phyloP scores from a whole-genome alignment of 2,888 invertebrate genomes.

The Phorcus lineatus region DNA sequence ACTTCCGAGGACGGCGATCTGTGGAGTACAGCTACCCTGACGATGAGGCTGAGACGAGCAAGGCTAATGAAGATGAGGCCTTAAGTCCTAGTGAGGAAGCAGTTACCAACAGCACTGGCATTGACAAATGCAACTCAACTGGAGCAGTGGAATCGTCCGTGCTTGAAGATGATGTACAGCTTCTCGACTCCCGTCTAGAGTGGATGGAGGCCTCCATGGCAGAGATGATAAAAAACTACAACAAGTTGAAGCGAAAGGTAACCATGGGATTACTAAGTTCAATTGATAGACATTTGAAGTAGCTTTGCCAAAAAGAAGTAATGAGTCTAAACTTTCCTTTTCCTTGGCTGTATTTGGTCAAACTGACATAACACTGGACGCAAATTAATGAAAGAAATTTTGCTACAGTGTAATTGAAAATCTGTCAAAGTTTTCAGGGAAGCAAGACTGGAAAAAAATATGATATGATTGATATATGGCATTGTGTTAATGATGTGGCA shows the following conservation, averaged over 20 bases:
- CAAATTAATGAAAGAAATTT: no score
- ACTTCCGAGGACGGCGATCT: conserved; percentile 65
- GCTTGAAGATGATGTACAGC: conserved; percentile 49
- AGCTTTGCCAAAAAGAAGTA: no score
- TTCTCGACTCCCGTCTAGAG: conserved; percentile 72
- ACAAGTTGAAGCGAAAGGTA: conserved; percentile 16
- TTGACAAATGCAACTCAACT: neutral
- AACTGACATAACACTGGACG: no score
- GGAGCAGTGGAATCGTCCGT: neutral
- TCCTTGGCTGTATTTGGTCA: no score
- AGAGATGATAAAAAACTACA: conserved; percentile 69
- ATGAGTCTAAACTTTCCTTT: no score
- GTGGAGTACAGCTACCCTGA: conserved; percentile 55
- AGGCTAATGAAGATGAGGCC: neutral
- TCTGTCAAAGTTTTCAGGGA: no score
- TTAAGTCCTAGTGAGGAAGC: neutral
- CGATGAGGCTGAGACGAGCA: conserved; percentile 39
- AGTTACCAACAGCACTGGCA: neutral
- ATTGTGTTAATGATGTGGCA: no score
- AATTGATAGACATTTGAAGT: neutral
- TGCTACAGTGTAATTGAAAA: no score
- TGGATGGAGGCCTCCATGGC: conserved; percentile 79
- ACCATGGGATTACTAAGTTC: neutral
- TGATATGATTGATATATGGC: no score
- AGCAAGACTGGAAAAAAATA: no score